phyloP scores from a whole-genome alignment of 2,797 vertebrate genomes.

The Coreius guichenoti region DNA sequence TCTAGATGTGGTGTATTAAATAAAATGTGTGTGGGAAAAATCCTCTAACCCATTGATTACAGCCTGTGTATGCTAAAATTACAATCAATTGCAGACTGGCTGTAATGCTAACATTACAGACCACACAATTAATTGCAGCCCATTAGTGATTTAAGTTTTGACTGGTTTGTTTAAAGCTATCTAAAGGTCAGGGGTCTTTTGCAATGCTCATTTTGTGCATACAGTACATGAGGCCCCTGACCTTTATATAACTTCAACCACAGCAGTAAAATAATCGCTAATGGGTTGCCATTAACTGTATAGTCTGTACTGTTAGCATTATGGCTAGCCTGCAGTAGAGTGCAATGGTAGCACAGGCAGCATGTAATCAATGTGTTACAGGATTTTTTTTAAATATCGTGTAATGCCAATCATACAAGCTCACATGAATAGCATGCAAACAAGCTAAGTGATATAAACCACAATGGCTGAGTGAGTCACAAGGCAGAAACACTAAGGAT shows the following conservation, averaged over 20 bases:
- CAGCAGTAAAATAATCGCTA: constrained; percentile 7
- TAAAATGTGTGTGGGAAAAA: not conserved
- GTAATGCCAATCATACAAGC: not conserved
- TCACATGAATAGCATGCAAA: constrained; percentile 26
- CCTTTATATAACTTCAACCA: constrained; percentile 19
- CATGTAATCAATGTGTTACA: constrained; percentile 16
- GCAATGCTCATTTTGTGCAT: constrained; percentile 8
- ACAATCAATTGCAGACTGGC: constrained; percentile 7
- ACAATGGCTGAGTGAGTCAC: constrained; percentile 6
- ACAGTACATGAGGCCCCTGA: not conserved
- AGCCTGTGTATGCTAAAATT: constrained; percentile 6
- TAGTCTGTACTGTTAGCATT: not conserved
- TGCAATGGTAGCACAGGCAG: constrained; percentile 9
- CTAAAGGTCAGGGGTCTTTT: constrained; percentile 21
- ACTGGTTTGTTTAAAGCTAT: constrained; percentile 10
- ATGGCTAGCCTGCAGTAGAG: not conserved
- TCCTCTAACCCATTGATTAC: not conserved
- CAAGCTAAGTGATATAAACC: constrained; percentile 7
- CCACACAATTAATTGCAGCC: not conserved
- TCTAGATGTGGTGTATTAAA: not conserved
- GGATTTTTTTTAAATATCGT: not conserved
- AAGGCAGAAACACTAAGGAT: not conserved
- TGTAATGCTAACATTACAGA: constrained; percentile 29
- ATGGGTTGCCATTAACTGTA: constrained; percentile 25
- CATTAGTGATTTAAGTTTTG: constrained; percentile 13